Evolutionary conservation across 2,888 invertebrate species (phyloP).

Genomic region (Plagodis dolabraria): DNA sequence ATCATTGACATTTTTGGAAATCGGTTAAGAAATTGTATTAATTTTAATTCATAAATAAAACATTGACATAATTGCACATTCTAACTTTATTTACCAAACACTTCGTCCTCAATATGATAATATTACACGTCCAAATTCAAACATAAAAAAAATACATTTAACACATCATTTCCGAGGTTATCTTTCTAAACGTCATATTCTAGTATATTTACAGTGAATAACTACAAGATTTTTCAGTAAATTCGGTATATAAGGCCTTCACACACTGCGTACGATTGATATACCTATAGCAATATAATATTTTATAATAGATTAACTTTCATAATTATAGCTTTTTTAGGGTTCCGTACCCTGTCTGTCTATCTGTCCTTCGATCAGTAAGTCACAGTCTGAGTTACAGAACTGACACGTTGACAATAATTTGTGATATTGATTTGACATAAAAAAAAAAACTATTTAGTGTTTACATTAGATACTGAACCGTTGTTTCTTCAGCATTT

Average conservation of each 20-base stretch:
- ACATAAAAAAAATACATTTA: conserved; percentile 1
- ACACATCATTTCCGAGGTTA: conserved; percentile 12
- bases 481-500: too few relatives aligned
- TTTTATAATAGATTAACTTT: too few relatives aligned
- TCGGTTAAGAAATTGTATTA: too few relatives aligned
- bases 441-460: too few relatives aligned
- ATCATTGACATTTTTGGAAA: too few relatives aligned
- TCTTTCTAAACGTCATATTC: conserved; percentile 7
- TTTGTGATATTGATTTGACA: too few relatives aligned
- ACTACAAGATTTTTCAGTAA: conserved; percentile 19
- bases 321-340: not conserved
- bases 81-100: conserved; percentile 53
- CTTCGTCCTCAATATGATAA: conserved; percentile 20
- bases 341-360: not conserved
- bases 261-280: not conserved
- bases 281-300: too few relatives aligned
- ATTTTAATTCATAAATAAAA: conserved; percentile 23
- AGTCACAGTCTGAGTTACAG: too few relatives aligned
- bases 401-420: too few relatives aligned
- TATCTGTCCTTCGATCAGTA: too few relatives aligned
- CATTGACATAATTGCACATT: conserved; percentile 43
- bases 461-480: too few relatives aligned
- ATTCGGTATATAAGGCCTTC: conserved; percentile 19
- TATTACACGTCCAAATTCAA: conserved; percentile 18
- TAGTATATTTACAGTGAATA: conserved; percentile 14